phyloP scores from a whole-genome alignment of 2,113 vertebrate species.

The Neolamprologus cancellatus region DNA sequence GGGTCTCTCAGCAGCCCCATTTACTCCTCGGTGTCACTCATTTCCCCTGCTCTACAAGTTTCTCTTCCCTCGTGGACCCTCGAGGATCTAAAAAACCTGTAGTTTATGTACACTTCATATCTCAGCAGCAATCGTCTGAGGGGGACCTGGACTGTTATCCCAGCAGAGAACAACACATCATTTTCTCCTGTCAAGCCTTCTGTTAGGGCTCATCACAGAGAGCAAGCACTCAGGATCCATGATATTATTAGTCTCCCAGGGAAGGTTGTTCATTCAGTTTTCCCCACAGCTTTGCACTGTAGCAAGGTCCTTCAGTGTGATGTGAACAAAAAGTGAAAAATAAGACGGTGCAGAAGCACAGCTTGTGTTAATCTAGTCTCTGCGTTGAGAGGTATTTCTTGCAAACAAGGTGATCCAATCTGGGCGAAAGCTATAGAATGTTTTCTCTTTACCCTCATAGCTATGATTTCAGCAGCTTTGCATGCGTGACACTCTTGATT shows the following conservation, averaged over 20 bases:
- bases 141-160: constrained; percentile 46
- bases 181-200: constrained; percentile 67
- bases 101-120: constrained; percentile 63
- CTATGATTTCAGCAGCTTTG: background rate
- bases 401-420: constrained; percentile 21
- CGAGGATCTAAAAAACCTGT: constrained; percentile 32
- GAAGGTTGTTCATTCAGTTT: constrained; percentile 57
- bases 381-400: background rate
- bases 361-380: constrained; percentile 18
- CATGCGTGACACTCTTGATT: background rate
- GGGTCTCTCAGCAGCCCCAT: constrained; percentile 30
- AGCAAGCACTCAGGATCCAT: constrained; percentile 58
- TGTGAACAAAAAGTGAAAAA: background rate
- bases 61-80: constrained; percentile 18
- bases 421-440: background rate
- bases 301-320: constrained; percentile 4
- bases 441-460: background rate
- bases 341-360: background rate
- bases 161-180: constrained; percentile 62
- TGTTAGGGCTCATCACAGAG: constrained; percentile 60
- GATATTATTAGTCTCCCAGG: constrained; percentile 67
- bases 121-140: constrained; percentile 39
- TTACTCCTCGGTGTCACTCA: constrained; percentile 50
- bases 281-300: constrained; percentile 41
- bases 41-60: constrained; percentile 28